Conservation (phyloP, 2,888 invertebrate species). For the Erebia ligea region DNA sequence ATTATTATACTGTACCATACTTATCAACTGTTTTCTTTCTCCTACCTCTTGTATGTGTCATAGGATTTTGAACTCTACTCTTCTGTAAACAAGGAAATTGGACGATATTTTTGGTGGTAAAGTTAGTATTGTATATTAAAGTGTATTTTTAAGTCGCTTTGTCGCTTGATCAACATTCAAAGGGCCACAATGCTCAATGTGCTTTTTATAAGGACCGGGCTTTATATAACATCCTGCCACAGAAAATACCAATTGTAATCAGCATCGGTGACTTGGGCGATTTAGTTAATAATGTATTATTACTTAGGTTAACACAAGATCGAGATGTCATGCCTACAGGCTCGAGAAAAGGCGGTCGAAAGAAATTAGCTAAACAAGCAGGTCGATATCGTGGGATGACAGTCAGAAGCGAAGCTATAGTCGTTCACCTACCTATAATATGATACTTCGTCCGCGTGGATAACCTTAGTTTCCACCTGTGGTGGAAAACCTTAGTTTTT, state of each 20-base stretch:
- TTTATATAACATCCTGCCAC: slow-evolving; percentile 48
- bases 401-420: background rate
- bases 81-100: slow-evolving; percentile 23
- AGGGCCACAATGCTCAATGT: slow-evolving; percentile 63
- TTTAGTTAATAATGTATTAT: slow-evolving; percentile 27
- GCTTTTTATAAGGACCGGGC: slow-evolving; percentile 58
- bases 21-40: slow-evolving; percentile 43
- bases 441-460: background rate
- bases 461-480: too few species aligned
- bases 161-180: slow-evolving; percentile 72
- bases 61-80: slow-evolving; percentile 45
- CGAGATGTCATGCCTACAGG: background rate
- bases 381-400: too few species aligned
- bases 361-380: too few species aligned
- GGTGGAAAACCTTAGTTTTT: too few species aligned
- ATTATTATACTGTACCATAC: slow-evolving; percentile 69
- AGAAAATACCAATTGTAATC: slow-evolving; percentile 44
- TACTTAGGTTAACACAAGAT: background rate
- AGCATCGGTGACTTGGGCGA: slow-evolving; percentile 29
- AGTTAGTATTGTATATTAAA: slow-evolving; percentile 52
- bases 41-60: slow-evolving; percentile 25
- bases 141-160: slow-evolving; percentile 75
- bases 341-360: background rate
- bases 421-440: background rate
- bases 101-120: slow-evolving; percentile 27